Conservation (phyloP, 2,113 vertebrate genomes). For the Chloroceryle aenea region DNA sequence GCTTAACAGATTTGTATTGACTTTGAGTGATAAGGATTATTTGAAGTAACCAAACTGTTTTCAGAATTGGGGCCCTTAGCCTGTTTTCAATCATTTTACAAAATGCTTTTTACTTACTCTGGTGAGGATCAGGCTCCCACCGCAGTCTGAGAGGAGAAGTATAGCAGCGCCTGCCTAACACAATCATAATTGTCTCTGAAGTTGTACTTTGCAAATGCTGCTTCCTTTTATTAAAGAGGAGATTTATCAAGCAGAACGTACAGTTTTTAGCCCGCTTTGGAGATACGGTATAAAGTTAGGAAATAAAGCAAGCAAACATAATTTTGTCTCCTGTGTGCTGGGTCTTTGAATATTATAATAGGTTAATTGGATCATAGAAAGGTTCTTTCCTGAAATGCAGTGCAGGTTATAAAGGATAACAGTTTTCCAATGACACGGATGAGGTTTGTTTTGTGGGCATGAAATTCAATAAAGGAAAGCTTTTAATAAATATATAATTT, state of each 20-base stretch:
- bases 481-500: slow-evolving; percentile 74
- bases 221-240: slow-evolving; percentile 61
- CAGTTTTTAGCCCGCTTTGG: slow-evolving; percentile 16
- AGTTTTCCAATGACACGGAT: slow-evolving; percentile 58
- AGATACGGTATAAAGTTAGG: slow-evolving; percentile 45
- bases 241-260: slow-evolving; percentile 52
- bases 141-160: slow-evolving; percentile 23
- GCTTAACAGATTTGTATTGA: slow-evolving; percentile 26
- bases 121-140: not conserved
- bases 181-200: slow-evolving; percentile 50
- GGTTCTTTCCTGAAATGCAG: slow-evolving; percentile 46
- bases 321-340: slow-evolving; percentile 33
- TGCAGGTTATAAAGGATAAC: slow-evolving; percentile 44
- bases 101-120: slow-evolving; percentile 18
- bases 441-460: slow-evolving; percentile 59
- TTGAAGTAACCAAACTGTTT: slow-evolving; percentile 36
- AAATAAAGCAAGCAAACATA: slow-evolving; percentile 49
- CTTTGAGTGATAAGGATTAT: slow-evolving; percentile 60
- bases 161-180: slow-evolving; percentile 24
- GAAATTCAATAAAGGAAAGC: slow-evolving; percentile 67
- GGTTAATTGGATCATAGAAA: slow-evolving; percentile 68
- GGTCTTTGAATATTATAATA: slow-evolving; percentile 70
- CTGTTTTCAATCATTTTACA: slow-evolving; percentile 28
- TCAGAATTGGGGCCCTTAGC: not conserved
- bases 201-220: slow-evolving; percentile 37